These are phyloP conservation scores for Drosophila neocordata DNA, from an alignment of 1,140 invertebrate genomes.

Conservation along the genomic window DNA sequence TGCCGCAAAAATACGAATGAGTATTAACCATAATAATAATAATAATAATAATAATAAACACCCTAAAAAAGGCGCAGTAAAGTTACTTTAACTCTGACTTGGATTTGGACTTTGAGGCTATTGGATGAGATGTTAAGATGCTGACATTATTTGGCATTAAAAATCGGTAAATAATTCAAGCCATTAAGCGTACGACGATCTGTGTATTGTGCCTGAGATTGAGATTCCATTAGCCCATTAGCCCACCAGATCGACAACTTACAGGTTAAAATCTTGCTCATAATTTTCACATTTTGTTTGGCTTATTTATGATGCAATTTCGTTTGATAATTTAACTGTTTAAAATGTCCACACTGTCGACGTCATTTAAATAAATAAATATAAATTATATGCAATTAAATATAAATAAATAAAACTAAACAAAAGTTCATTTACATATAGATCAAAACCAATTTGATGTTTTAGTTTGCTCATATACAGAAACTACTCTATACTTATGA, in stretches of 20 bases:
- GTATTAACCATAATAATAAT: constrained; percentile 21
- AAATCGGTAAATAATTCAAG: constrained; percentile 78
- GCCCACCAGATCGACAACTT: constrained; percentile 26
- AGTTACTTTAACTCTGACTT: neutral
- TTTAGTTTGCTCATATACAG: neutral
- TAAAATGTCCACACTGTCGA: constrained; percentile 58
- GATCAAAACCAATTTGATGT: neutral
- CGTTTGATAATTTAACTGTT: constrained; percentile 59
- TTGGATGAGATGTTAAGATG: constrained; percentile 47
- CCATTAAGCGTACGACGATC: constrained; percentile 75
- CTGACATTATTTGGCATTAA: constrained; percentile 72
- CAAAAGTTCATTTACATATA: constrained; percentile 48
- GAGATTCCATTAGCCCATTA: constrained; percentile 45
- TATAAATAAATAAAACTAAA: constrained; percentile 50
- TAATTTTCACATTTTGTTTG: constrained; percentile 59
- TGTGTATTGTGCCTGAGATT: constrained; percentile 21
- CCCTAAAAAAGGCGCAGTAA: constrained; percentile 65
- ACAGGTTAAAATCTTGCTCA: constrained; percentile 46
- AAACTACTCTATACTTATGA: neutral
- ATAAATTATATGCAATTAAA: constrained; percentile 51
- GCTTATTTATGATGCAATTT: constrained; percentile 73
- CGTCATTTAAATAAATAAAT: constrained; percentile 60
- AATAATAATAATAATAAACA: constrained; percentile 32
- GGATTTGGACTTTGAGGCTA: neutral
- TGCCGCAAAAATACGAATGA: constrained; percentile 49